A percentile compares a stretch with the other conserved stretches of the same genome.
Evolutionary conservation across 1,140 invertebrate genomes (phyloP).

Genomic region (Rhyzopertha dominica): DNA sequence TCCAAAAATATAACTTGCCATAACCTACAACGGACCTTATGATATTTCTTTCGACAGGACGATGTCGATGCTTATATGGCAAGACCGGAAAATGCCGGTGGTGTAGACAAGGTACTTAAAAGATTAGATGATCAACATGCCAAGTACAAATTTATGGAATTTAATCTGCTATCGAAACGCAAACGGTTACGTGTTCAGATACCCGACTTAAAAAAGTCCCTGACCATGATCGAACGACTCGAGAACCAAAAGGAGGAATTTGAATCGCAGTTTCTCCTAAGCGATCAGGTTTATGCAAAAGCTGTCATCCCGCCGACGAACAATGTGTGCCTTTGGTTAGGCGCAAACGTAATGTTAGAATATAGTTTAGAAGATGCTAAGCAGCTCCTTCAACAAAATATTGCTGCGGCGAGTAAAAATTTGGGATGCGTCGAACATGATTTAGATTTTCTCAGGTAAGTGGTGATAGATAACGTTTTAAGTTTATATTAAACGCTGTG

Average conservation of each 20-base stretch:
- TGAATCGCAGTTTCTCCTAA: conserved; percentile 88
- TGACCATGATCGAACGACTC: conserved; percentile 89
- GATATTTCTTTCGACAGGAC: conserved; percentile 60
- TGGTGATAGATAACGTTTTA: background rate
- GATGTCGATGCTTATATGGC: conserved; percentile 94
- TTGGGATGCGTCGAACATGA: conserved; percentile 83
- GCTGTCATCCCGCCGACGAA: conserved; percentile 84
- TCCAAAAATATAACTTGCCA: conserved; percentile 11
- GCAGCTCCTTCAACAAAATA: conserved; percentile 80
- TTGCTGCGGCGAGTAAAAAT: conserved; percentile 80
- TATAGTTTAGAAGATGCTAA: conserved; percentile 92
- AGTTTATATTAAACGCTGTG: conserved; percentile 27
- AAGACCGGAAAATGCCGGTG: conserved; percentile 70
- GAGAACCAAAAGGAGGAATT: conserved; percentile 75
- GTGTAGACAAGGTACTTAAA: conserved; percentile 77
- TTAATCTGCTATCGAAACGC: conserved; percentile 77
- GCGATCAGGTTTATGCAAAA: conserved; percentile 93
- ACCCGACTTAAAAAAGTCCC: conserved; percentile 84
- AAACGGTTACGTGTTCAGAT: conserved; percentile 83
- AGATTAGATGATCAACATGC: conserved; percentile 85
- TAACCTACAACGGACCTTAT: conserved; percentile 20
- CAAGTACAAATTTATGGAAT: conserved; percentile 98
- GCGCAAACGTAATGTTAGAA: conserved; percentile 98
- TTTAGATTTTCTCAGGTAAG: conserved; percentile 76
- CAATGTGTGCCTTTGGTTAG: conserved; percentile 95